phyloP scores from a whole-genome alignment of 2,113 vertebrate species.

The Myocastor coypus region DNA sequence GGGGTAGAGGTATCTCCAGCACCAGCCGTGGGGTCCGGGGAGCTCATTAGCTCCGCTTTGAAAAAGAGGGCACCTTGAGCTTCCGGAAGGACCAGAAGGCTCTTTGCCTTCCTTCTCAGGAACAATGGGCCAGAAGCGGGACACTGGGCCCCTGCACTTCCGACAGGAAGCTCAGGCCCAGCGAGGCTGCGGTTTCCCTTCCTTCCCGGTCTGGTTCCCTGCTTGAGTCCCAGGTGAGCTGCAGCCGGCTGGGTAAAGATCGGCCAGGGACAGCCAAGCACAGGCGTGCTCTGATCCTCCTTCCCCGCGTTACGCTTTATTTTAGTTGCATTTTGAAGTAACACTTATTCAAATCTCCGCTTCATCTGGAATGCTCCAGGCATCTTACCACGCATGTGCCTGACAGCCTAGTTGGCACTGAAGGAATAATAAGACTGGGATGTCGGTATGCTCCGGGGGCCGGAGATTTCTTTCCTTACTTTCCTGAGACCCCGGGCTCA shows the following conservation, averaged over 20 bases:
- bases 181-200: background rate
- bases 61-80: background rate
- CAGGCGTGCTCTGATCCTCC: background rate
- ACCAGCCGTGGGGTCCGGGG: fast-evolving
- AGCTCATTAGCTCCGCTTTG: background rate
- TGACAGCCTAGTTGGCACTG: too few species aligned
- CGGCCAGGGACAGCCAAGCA: background rate
- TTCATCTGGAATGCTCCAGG: background rate
- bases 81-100: conserved; percentile 45
- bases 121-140: conserved; percentile 71
- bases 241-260: background rate
- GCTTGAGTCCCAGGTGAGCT: conserved; percentile 52
- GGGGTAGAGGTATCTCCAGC: background rate
- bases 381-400: background rate
- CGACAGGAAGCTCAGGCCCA: conserved; percentile 57
- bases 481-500: background rate
- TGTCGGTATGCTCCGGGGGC: background rate
- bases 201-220: background rate
- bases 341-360: background rate
- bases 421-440: background rate
- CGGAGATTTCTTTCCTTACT: background rate
- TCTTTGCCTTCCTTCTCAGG: conserved; percentile 42
- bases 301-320: background rate
- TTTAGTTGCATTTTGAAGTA: background rate
- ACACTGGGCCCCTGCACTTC: conserved; percentile 44